A percentile compares a stretch with the other conserved stretches of the same genome.
Evolutionary conservation across 2,113 vertebrate genomes (phyloP).

Genomic region (Manacus vitellinus): DNA sequence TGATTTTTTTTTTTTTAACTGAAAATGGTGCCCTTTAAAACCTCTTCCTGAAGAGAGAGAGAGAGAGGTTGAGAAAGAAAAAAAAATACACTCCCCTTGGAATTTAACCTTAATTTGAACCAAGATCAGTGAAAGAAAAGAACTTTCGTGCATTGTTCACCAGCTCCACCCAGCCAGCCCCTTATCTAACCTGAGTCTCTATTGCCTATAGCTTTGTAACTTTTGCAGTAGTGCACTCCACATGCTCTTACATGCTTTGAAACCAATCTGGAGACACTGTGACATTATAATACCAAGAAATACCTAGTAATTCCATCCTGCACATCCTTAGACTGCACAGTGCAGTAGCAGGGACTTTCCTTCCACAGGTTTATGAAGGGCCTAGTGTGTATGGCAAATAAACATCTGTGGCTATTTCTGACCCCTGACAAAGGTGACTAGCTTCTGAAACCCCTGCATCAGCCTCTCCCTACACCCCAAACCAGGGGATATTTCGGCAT

Average conservation of each 20-base stretch:
- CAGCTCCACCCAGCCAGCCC: constrained; percentile 75
- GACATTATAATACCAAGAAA: constrained; percentile 37
- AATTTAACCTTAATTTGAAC: constrained; percentile 87
- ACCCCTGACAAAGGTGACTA: neutral
- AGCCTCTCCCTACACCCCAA: neutral
- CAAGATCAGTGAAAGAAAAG: constrained; percentile 82
- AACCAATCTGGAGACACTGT: constrained; percentile 15
- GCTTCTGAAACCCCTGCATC: neutral
- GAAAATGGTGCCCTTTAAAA: constrained; percentile 75
- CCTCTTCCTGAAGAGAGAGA: constrained; percentile 63
- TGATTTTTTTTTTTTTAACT: constrained; percentile 51
- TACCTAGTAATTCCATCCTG: neutral
- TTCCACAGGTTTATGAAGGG: neutral
- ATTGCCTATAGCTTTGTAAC: constrained; percentile 69
- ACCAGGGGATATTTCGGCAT: neutral
- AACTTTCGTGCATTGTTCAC: constrained; percentile 78
- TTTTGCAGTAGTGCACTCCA: constrained; percentile 54
- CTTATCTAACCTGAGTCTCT: constrained; percentile 80
- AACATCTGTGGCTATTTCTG: neutral
- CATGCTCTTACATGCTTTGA: constrained; percentile 64
- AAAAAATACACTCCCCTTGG: constrained; percentile 71
- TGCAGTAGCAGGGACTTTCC: neutral
- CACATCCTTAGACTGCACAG: neutral
- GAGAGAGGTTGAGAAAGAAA: neutral
- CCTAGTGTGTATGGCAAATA: neutral